These are phyloP conservation scores for Oligia latruncula DNA, from an alignment of 2,888 invertebrate species.

Conservation along the genomic window DNA sequence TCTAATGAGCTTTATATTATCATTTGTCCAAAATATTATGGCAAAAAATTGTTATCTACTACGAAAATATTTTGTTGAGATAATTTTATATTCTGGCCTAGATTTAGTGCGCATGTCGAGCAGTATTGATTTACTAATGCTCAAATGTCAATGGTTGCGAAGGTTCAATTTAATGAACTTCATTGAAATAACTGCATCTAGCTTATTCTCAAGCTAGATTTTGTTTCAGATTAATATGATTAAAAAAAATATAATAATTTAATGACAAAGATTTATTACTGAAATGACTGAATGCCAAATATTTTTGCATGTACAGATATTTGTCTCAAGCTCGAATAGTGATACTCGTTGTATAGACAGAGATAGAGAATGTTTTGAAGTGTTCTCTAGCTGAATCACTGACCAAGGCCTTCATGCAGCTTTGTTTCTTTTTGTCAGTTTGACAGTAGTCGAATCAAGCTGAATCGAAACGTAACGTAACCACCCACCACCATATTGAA, in stretches of 20 bases:
- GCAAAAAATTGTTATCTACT: slow-evolving; percentile 1
- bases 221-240: background rate
- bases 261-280: no score
- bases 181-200: slow-evolving; percentile 5
- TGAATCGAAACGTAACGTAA: slow-evolving; percentile 79
- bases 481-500: slow-evolving; percentile 88
- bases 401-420: background rate
- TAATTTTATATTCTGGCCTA: slow-evolving; percentile 82
- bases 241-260: background rate
- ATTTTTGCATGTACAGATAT: background rate
- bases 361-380: slow-evolving; percentile 60
- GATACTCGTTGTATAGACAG: slow-evolving; percentile 25
- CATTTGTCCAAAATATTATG: background rate
- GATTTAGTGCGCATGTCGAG: slow-evolving; percentile 88
- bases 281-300: background rate
- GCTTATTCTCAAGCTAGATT: background rate
- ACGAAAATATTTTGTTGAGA: slow-evolving; percentile 32
- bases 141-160: slow-evolving; percentile 73
- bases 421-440: slow-evolving; percentile 67
- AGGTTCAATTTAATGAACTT: slow-evolving; percentile 25
- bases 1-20: background rate
- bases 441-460: slow-evolving; percentile 65
- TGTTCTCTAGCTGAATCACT: background rate
- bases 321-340: slow-evolving; percentile 7
- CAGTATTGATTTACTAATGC: slow-evolving; percentile 83